A percentile compares a stretch with the other conserved stretches of the same genome.
phyloP scores from a whole-genome alignment of 2,797 vertebrate genomes.

The Urocyon cinereoargenteus region DNA sequence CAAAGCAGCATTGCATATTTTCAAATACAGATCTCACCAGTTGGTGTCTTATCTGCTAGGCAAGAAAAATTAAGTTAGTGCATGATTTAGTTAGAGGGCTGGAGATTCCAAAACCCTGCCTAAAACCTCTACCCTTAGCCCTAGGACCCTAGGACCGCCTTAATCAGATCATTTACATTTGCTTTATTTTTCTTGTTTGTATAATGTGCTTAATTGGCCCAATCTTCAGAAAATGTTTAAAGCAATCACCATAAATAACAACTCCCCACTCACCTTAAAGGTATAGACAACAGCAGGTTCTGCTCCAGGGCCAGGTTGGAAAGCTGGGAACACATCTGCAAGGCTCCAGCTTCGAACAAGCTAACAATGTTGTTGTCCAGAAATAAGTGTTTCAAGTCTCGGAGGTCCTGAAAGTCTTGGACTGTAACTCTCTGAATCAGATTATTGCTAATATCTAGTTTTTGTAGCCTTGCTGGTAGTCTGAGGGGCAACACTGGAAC shows the following conservation, averaged over 20 bases:
- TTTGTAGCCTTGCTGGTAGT: slow-evolving; percentile 89
- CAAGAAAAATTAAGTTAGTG: neutral
- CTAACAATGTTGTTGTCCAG: slow-evolving; percentile 90
- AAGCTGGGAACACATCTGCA: slow-evolving; percentile 88
- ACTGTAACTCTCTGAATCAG: slow-evolving; percentile 88
- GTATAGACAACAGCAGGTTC: slow-evolving; percentile 90
- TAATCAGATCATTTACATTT: neutral
- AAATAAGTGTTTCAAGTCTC: slow-evolving; percentile 90
- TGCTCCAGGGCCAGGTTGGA: slow-evolving; percentile 91
- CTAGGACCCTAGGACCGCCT: neutral
- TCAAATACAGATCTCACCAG: neutral
- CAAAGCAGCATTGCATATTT: neutral
- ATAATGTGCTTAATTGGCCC: neutral
- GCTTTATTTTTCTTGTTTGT: neutral
- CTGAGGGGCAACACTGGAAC: slow-evolving; percentile 86
- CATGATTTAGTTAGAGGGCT: neutral
- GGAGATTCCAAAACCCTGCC: neutral
- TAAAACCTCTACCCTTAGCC: neutral
- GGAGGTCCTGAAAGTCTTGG: slow-evolving; percentile 88
- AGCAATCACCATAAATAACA: neutral
- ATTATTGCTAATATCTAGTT: slow-evolving; percentile 91
- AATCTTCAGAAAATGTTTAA: neutral
- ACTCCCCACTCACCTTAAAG: slow-evolving; percentile 86
- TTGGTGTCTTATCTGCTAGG: neutral
- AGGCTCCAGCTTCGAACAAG: slow-evolving; percentile 88